A percentile compares a stretch with the other conserved stretches of the same genome.
phyloP scores from a whole-genome alignment of 2,888 invertebrate species.

The Entomobrya multifasciata region DNA sequence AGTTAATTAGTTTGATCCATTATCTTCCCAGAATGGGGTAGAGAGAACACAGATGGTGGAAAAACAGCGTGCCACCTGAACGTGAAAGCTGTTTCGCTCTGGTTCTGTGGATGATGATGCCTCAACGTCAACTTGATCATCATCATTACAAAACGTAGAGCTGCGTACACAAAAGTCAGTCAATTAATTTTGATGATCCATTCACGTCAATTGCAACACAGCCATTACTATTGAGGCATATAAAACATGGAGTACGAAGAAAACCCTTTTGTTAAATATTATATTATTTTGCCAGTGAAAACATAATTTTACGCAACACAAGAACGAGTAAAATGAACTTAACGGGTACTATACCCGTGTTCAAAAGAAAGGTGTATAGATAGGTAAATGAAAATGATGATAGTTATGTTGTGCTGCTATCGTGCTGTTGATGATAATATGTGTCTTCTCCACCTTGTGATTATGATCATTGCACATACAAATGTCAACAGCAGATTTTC shows the following conservation, averaged over 20 bases:
- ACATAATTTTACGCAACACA: neutral
- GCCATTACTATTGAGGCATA: neutral
- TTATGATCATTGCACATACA: constrained; percentile 36
- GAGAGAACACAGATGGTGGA: constrained; percentile 14
- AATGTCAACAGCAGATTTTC: constrained; percentile 69
- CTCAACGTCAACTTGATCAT: neutral
- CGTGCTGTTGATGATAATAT: no score
- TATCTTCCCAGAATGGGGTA: constrained; percentile 36
- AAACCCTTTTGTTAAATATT: neutral
- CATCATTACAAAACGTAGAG: neutral
- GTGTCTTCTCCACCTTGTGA: neutral
- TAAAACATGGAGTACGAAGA: neutral
- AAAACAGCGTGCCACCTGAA: constrained; percentile 26
- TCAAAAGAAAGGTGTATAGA: neutral
- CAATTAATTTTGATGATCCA: constrained; percentile 68
- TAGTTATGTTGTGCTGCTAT: neutral
- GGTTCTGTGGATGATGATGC: neutral
- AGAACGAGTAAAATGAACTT: neutral
- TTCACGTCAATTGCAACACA: constrained; percentile 63
- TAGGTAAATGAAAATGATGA: neutral
- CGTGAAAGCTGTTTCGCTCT: neutral
- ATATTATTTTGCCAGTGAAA: neutral
- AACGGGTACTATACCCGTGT: no score
- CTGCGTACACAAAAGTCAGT: constrained; percentile 26
- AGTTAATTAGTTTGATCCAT: constrained; percentile 64